Base-by-base conservation (phyloP, 2,113 vertebrate species). In the Oceanites oceanicus region DNA sequence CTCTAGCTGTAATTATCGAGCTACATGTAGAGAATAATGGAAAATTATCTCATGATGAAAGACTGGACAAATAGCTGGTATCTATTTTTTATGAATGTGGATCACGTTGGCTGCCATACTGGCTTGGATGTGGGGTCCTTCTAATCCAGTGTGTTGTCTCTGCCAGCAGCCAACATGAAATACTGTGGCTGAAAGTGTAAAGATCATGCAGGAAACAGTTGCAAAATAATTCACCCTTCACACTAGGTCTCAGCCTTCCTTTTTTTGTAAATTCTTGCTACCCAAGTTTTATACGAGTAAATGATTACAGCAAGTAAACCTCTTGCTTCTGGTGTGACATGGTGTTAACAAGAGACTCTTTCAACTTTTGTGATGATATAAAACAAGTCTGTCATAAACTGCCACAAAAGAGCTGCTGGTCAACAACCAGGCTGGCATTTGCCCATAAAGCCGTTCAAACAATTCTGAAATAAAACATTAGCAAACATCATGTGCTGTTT, bases 301-400 rank as follows among this genome's bases (percentile, higher is more conserved):
- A 83, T 55, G 26, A 92, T 94, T 80, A 47, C 67, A 63, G 45
- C 38, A 38, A 56, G 74, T 68, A 87, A 92, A 87, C 91, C 77
- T 85, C 74, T 58, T 74, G 56, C 45, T 95, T 82, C 16, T 73
- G 59, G 25, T 44, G 29, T 92, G 95, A 90, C 71, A 47, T 18
- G 62, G 36, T 92, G 79, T 81, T 90, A 94, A 93, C 82, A 83
- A 63, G 58, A 94, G 45, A 34, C 55, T 73, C 75, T 88, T 93
- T 86, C 79, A 92, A 29, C 63, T 81, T 74, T 45, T 53, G 76
- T 58, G 59, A 49, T 79, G 93, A n/a, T 86, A 78, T 42, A 63
- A 67, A 70, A 85, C 38, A 72, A 53, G 50, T 70, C 72, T 88
- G 85, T 74, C 75, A 53, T 58, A 27, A 81, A 16, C 29, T 53